Conservation (phyloP, 1,140 invertebrate genomes). For the Acromyrmex heyeri region DNA sequence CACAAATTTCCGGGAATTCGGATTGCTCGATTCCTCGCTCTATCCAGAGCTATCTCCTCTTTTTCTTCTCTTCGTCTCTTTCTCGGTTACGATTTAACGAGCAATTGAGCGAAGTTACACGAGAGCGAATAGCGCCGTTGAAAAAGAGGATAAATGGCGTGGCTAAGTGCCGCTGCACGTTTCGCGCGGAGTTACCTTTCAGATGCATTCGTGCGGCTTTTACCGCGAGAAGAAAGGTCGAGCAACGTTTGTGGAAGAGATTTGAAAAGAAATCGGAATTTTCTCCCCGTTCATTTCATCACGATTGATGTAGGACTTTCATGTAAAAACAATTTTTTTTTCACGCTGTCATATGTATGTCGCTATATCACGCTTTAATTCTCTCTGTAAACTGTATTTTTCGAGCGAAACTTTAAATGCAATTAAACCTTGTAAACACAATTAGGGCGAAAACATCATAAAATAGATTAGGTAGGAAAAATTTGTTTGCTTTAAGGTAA, state of each 20-base stretch:
- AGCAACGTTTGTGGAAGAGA: conserved; percentile 20
- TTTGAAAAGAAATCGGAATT: conserved; percentile 20
- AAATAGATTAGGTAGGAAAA: neutral
- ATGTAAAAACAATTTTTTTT: neutral
- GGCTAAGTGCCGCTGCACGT: conserved; percentile 44
- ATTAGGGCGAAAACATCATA: neutral
- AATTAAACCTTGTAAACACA: neutral
- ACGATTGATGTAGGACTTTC: neutral
- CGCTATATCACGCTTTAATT: neutral
- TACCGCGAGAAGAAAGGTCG: conserved; percentile 25
- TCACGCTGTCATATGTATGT: too few species aligned
- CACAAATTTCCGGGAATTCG: neutral
- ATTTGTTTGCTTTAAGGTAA: neutral
- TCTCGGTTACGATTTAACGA: conserved; percentile 35
- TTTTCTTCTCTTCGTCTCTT: neutral
- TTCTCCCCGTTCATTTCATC: neutral
- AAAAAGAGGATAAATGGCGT: conserved; percentile 49
- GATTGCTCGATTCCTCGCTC: conserved; percentile 2
- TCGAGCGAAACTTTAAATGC: neutral
- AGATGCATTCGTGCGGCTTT: conserved; percentile 19
- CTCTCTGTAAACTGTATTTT: neutral
- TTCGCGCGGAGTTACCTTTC: conserved; percentile 1
- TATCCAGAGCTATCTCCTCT: neutral
- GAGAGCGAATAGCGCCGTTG: conserved; percentile 20
- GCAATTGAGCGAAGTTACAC: conserved; percentile 38